Conservation (phyloP, 2,113 vertebrate genomes). For the Gymnogyps californianus region DNA sequence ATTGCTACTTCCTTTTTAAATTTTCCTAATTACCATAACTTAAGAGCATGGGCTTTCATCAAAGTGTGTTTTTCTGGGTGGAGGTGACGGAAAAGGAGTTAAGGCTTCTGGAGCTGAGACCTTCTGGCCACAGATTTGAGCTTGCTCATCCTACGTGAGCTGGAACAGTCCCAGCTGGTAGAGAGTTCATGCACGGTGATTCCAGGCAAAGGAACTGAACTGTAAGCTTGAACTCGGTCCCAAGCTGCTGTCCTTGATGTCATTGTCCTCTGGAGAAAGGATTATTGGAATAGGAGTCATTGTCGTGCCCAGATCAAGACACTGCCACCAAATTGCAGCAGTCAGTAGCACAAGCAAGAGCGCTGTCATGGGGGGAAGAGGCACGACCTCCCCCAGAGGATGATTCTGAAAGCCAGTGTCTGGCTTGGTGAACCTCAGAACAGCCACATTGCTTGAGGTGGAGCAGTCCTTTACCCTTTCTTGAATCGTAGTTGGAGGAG, state of each 20-base stretch:
- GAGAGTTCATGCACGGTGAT: neutral
- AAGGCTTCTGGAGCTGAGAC: neutral
- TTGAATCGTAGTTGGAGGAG: neutral
- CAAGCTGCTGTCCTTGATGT: neutral
- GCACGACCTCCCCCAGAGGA: fast-evolving
- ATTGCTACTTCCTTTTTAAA: neutral
- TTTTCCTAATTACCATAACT: neutral
- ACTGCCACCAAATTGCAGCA: fast-evolving
- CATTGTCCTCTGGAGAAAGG: neutral
- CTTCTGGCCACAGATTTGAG: neutral
- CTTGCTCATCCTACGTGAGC: neutral
- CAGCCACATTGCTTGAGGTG: neutral
- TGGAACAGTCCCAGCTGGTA: neutral
- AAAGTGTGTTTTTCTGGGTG: neutral
- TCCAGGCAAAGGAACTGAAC: neutral
- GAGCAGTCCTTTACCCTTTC: neutral
- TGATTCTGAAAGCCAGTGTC: neutral
- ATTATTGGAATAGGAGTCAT: neutral
- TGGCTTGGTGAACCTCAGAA: neutral
- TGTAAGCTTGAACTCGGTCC: neutral
- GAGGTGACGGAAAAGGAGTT: neutral
- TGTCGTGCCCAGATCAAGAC: neutral
- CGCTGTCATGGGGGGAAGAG: neutral
- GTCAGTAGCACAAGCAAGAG: neutral
- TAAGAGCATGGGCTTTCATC: neutral